phyloP scores from a whole-genome alignment of 2,113 vertebrate genomes.

The Danio rerio region DNA sequence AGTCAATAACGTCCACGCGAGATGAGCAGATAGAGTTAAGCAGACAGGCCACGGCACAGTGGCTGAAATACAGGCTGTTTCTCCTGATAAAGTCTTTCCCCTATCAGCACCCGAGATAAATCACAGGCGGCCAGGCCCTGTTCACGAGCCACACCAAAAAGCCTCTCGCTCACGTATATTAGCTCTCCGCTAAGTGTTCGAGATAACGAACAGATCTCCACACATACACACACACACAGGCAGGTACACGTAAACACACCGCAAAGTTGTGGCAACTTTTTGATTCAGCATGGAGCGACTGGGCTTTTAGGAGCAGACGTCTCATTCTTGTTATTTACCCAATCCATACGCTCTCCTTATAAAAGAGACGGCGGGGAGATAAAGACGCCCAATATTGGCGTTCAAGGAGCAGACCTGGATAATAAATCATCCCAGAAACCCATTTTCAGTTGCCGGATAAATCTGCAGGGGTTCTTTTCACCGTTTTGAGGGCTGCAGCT shows the following conservation, averaged over 20 bases:
- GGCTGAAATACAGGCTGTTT: constrained; percentile 32
- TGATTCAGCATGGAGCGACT: background rate
- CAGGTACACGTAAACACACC: constrained; percentile 22
- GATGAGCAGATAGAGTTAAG: constrained; percentile 50
- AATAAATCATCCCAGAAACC: constrained; percentile 57
- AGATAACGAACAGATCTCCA: constrained; percentile 36
- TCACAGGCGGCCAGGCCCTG: constrained; percentile 5
- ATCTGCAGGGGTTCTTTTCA: constrained; percentile 30
- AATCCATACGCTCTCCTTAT: constrained; percentile 41
- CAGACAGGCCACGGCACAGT: constrained; percentile 35
- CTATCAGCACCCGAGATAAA: constrained; percentile 48
- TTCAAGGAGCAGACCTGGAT: constrained; percentile 55
- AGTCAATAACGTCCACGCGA: background rate
- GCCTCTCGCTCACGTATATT: constrained; percentile 32
- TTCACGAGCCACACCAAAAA: constrained; percentile 4
- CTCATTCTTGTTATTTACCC: constrained; percentile 44
- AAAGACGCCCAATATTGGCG: constrained; percentile 53
- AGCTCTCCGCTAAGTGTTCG: constrained; percentile 38
- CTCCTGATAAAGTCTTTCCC: constrained; percentile 34
- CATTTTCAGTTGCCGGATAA: constrained; percentile 54
- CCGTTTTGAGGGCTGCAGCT: constrained; percentile 5
- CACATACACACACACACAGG: background rate
- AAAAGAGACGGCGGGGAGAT: constrained; percentile 48
- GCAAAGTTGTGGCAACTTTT: constrained; percentile 17
- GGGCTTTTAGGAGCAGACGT: constrained; percentile 18